Percentiles rank a stretch among this genome's conserved stretches.
These are phyloP conservation scores for Gadopsis bispinosus DNA, from an alignment of 2,797 vertebrate genomes.

Conservation along the genomic window DNA sequence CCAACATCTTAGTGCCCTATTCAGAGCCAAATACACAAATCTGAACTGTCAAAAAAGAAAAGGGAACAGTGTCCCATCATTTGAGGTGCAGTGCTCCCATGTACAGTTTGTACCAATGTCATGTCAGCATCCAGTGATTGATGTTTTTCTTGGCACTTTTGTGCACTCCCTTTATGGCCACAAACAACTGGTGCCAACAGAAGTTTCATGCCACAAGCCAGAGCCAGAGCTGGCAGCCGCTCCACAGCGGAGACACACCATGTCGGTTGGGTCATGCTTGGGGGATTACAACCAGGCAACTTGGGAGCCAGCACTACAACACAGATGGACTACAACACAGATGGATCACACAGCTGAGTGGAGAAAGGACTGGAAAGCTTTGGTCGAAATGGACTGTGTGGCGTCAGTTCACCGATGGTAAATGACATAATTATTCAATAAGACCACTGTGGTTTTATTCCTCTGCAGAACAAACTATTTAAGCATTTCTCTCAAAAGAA, in stretches of 20 bases:
- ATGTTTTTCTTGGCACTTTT: conserved; percentile 57
- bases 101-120: conserved; percentile 27
- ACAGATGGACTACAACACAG: conserved; percentile 78
- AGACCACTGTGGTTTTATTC: conserved; percentile 18
- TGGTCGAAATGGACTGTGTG: conserved; percentile 53
- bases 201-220: conserved; percentile 70
- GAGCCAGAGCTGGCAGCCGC: conserved; percentile 75
- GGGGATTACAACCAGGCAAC: conserved; percentile 78
- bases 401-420: conserved; percentile 19
- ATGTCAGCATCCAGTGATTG: conserved; percentile 48
- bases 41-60: conserved; percentile 12
- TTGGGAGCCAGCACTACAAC: conserved; percentile 72
- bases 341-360: conserved; percentile 78
- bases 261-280: conserved; percentile 70
- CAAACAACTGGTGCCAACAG: conserved; percentile 72
- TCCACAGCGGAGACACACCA: conserved; percentile 58
- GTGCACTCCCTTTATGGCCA: conserved; percentile 59
- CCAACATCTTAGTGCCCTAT: not conserved
- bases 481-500: conserved; percentile 9
- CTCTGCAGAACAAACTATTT: conserved; percentile 13
- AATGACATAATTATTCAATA: conserved; percentile 10
- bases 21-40: conserved; percentile 7
- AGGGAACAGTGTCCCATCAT: not conserved
- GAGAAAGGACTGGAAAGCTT: conserved; percentile 54
- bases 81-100: conserved; percentile 15